Conservation (phyloP, 92 coral and sea anemone genomes). For the Parazoanthus swiftii region DNA sequence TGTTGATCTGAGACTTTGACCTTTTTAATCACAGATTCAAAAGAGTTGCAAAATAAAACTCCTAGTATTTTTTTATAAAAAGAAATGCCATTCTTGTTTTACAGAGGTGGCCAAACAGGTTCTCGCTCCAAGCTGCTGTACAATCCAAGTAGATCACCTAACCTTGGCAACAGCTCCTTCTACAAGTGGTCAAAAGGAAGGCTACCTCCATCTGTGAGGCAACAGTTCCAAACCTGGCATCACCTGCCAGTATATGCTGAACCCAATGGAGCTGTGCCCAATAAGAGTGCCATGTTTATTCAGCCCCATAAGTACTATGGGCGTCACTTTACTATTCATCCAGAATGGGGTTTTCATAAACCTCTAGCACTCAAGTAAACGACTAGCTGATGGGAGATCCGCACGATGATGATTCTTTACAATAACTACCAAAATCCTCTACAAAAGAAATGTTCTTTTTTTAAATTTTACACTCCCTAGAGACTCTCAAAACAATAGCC, state of each 20-base stretch:
- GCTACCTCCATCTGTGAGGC: slow-evolving; percentile 63
- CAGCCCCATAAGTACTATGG: slow-evolving; percentile 81
- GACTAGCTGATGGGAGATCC: too few relatives aligned
- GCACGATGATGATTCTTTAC: too few relatives aligned
- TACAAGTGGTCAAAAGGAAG: slow-evolving; percentile 60
- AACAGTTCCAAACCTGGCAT: slow-evolving; percentile 95
- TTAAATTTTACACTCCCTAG: too few relatives aligned
- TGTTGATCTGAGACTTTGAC: too few relatives aligned
- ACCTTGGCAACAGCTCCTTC: slow-evolving; percentile 65
- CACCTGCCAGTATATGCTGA: slow-evolving; percentile 85
- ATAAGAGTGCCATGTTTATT: slow-evolving; percentile 84
- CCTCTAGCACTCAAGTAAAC: slow-evolving; percentile 42
- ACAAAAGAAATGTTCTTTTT: too few relatives aligned
- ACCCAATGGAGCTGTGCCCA: slow-evolving; percentile 57
- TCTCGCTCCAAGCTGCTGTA: slow-evolving; percentile 52
- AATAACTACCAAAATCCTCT: too few relatives aligned
- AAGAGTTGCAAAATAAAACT: not conserved
- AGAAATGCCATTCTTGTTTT: not conserved
- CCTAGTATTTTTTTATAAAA: not conserved
- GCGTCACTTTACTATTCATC: slow-evolving; percentile 94
- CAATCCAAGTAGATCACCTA: slow-evolving; percentile 71
- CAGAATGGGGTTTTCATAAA: slow-evolving; percentile 96
- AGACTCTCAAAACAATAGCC: too few relatives aligned
- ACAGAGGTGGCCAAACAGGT: slow-evolving; percentile 56
- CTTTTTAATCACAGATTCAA: not conserved